Conservation (phyloP, 2,113 vertebrate genomes). For the Hydrolagus affinis region DNA sequence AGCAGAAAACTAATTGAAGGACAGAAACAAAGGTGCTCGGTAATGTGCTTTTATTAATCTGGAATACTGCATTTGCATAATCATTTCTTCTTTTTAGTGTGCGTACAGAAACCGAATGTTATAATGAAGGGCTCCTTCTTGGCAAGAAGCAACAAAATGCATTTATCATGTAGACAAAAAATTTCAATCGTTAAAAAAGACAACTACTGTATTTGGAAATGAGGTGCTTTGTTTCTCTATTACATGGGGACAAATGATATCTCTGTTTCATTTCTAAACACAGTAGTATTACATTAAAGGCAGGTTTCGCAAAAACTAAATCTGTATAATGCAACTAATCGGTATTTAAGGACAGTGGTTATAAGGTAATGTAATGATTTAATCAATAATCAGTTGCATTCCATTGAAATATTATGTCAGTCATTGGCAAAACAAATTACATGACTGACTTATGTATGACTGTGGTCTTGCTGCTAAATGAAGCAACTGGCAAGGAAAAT, state of each 20-base stretch:
- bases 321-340: neutral
- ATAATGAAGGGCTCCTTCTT: slow-evolving; percentile 71
- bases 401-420: slow-evolving; percentile 10
- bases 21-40: slow-evolving; percentile 61
- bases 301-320: slow-evolving; percentile 4
- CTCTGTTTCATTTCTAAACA: slow-evolving; percentile 6
- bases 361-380: slow-evolving; percentile 13
- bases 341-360: neutral
- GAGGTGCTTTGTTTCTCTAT: slow-evolving; percentile 67
- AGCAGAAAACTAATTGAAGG: slow-evolving; percentile 70
- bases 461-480: neutral
- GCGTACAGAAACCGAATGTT: slow-evolving; percentile 62
- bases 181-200: slow-evolving; percentile 57
- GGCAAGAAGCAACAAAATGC: slow-evolving; percentile 61
- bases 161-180: slow-evolving; percentile 68
- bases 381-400: slow-evolving; percentile 23
- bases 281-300: neutral
- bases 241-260: slow-evolving; percentile 32
- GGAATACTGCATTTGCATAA: slow-evolving; percentile 63
- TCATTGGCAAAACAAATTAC: neutral
- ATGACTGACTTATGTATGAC: neutral
- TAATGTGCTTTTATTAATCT: slow-evolving; percentile 63
- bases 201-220: slow-evolving; percentile 58
- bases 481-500: too few species aligned
- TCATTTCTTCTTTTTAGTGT: slow-evolving; percentile 67